phyloP scores from a whole-genome alignment of 2,888 invertebrate genomes.

The Hydrotaea cyrtoneurina region DNA sequence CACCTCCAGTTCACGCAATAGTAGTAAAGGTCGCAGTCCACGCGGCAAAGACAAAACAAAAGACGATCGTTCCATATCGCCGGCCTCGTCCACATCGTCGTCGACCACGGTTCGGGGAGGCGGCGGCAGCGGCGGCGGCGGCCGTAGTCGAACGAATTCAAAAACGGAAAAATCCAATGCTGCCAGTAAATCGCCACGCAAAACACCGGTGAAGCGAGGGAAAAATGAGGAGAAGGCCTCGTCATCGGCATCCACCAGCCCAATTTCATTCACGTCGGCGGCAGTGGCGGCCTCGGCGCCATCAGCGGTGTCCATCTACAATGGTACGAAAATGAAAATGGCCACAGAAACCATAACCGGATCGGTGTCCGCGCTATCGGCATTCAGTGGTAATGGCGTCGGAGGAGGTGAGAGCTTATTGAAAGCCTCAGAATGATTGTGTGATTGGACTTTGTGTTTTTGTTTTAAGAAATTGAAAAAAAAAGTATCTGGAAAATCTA shows the following conservation, averaged over 20 bases:
- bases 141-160: slow-evolving; percentile 61
- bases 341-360: background rate
- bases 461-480: slow-evolving; percentile 41
- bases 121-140: slow-evolving; percentile 65
- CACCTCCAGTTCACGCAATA: slow-evolving; percentile 74
- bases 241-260: slow-evolving; percentile 51
- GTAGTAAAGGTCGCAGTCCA: slow-evolving; percentile 76
- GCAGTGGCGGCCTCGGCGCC: background rate
- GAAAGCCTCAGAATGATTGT: slow-evolving; percentile 58
- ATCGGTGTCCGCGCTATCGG: background rate
- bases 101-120: slow-evolving; percentile 71
- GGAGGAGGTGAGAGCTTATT: slow-evolving; percentile 65
- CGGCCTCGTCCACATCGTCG: slow-evolving; percentile 78
- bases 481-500: slow-evolving; percentile 40
- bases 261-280: background rate
- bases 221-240: slow-evolving; percentile 67
- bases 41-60: slow-evolving; percentile 71
- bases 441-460: slow-evolving; percentile 62
- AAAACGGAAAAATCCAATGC: slow-evolving; percentile 63
- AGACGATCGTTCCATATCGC: slow-evolving; percentile 78
- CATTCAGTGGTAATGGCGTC: slow-evolving; percentile 51
- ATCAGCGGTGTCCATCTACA: no score
- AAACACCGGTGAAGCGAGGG: slow-evolving; percentile 77
- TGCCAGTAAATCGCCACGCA: slow-evolving; percentile 72
- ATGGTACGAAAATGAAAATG: background rate